These are phyloP conservation scores for Emys orbicularis DNA, from an alignment of 2,797 vertebrate genomes.

Conservation along the genomic window DNA sequence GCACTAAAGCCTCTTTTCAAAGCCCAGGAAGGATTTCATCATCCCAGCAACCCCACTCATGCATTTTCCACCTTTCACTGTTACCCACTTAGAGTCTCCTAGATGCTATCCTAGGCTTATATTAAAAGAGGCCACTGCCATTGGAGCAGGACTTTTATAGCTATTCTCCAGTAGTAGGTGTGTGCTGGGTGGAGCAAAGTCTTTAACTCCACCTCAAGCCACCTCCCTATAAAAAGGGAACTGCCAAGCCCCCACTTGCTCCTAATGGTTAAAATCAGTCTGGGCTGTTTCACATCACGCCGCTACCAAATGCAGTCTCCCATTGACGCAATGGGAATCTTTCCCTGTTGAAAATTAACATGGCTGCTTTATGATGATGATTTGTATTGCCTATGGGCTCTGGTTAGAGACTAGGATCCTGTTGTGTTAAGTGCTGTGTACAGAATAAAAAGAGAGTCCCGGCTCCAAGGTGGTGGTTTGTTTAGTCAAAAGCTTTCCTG, in stretches of 20 bases:
- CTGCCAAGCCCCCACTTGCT: not conserved
- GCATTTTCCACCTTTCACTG: not conserved
- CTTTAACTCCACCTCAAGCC: not conserved
- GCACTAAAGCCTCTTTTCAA: not conserved
- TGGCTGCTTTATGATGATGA: not conserved
- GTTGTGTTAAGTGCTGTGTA: not conserved
- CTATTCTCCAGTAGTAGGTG: not conserved
- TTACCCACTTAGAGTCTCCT: not conserved
- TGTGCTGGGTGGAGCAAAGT: not conserved
- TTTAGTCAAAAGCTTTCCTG: not conserved
- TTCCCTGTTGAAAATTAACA: not conserved
- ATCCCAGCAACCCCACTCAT: not conserved
- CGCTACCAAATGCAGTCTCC: not conserved
- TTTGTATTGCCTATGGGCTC: no score
- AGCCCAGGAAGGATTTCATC: not conserved
- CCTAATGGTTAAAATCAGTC: not conserved
- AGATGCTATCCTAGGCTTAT: no score
- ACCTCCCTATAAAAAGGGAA: not conserved
- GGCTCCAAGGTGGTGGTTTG: not conserved
- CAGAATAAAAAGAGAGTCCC: not conserved
- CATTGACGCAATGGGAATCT: not conserved
- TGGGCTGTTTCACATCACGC: no score
- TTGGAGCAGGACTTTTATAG: not conserved
- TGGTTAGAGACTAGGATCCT: no score
- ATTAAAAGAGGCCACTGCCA: not conserved